Conservation (phyloP, 2,797 vertebrate genomes). For the Trachurus trachurus region DNA sequence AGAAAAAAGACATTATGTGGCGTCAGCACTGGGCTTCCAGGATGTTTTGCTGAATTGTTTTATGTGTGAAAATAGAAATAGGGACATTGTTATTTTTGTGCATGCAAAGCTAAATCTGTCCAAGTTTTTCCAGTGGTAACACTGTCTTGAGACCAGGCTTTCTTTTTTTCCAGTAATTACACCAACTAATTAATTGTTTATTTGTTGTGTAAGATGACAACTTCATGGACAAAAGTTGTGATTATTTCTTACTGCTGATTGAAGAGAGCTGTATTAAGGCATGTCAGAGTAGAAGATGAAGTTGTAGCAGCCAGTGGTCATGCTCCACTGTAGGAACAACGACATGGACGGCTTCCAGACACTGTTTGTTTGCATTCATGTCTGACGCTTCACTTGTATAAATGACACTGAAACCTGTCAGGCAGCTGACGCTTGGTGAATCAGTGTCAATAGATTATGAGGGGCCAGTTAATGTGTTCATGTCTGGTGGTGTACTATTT, state of each 20-base stretch:
- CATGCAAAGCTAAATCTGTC: not conserved
- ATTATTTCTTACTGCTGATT: not conserved
- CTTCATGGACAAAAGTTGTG: not conserved
- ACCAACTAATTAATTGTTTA: slow-evolving; percentile 10
- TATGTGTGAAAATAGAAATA: slow-evolving; percentile 10
- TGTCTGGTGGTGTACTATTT: slow-evolving; percentile 24
- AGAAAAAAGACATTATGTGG: not conserved
- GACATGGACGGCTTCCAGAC: not conserved
- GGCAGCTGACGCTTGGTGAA: slow-evolving; percentile 31
- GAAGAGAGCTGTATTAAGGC: not conserved
- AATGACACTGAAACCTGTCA: slow-evolving; percentile 19
- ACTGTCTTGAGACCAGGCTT: not conserved
- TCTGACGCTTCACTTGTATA: slow-evolving; percentile 15
- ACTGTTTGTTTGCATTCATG: slow-evolving; percentile 14
- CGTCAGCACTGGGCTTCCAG: not conserved
- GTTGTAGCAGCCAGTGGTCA: not conserved
- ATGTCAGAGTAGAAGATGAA: not conserved
- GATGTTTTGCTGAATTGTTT: not conserved
- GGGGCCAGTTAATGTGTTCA: slow-evolving; percentile 27
- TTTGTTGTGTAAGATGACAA: slow-evolving; percentile 13
- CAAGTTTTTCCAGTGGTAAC: slow-evolving; percentile 7
- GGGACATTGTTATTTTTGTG: not conserved
- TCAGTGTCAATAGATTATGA: slow-evolving; percentile 35
- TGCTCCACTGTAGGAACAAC: not conserved
- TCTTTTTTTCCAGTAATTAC: slow-evolving; percentile 24